phyloP scores from a whole-genome alignment of 2,888 invertebrate genomes.

The Quadroppia sp. region DNA sequence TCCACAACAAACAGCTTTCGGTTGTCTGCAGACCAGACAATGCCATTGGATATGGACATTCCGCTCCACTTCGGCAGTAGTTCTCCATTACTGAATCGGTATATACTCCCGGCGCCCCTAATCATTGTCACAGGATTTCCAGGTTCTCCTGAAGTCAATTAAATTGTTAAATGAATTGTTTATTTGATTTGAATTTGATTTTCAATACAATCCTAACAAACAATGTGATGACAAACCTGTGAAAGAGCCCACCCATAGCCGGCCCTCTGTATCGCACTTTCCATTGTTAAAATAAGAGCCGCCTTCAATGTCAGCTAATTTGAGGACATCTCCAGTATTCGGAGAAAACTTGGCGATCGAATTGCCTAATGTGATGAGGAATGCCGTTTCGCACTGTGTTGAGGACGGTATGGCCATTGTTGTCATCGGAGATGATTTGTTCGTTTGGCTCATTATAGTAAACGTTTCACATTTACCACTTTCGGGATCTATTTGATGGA shows the following conservation, averaged over 20 bases:
- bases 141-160: slow-evolving; percentile 1
- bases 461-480: background rate
- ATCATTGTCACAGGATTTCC: slow-evolving; percentile 10
- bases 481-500: slow-evolving; percentile 18
- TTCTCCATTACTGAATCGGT: background rate
- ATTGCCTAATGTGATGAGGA: background rate
- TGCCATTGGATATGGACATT: background rate
- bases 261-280: background rate
- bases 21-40: background rate
- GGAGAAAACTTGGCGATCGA: background rate
- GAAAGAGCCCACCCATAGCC: slow-evolving; percentile 13
- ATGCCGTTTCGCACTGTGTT: background rate
- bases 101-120: background rate
- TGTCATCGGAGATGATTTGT: background rate
- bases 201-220: background rate
- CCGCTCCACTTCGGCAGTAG: background rate
- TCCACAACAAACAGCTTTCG: slow-evolving; percentile 7
- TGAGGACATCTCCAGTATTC: background rate
- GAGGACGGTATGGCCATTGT: slow-evolving; percentile 7
- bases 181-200: background rate
- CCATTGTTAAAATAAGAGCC: slow-evolving; percentile 17
- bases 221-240: background rate
- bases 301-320: background rate
- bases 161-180: background rate
- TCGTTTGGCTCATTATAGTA: background rate